Evolutionary conservation across 2,797 vertebrate species (phyloP).

Genomic region (Todus mexicanus): DNA sequence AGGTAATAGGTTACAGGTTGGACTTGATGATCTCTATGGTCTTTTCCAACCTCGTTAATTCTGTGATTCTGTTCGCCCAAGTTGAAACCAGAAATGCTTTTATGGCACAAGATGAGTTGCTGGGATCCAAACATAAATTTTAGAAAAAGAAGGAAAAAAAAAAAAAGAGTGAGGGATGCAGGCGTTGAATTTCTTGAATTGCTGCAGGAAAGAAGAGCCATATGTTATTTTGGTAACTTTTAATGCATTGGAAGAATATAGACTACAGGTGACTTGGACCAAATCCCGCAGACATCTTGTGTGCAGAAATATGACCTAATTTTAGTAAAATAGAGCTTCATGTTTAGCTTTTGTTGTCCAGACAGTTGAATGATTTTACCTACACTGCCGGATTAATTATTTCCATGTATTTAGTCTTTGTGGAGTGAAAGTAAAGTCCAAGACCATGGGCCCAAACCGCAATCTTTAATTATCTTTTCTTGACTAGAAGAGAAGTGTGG

Average conservation of each 20-base stretch:
- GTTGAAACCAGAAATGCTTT: slow-evolving; percentile 29
- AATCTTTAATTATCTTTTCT: not conserved
- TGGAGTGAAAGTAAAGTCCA: not conserved
- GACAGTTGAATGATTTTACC: not conserved
- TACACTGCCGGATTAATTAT: not conserved
- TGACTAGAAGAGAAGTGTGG: not conserved
- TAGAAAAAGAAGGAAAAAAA: not conserved
- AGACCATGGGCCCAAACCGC: not conserved
- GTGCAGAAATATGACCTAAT: not conserved
- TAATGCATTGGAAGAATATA: not conserved
- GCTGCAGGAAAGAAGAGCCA: not conserved
- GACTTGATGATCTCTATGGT: no score
- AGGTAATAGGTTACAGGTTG: no score
- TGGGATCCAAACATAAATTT: slow-evolving; percentile 20
- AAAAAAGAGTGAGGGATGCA: not conserved
- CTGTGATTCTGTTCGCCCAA: no score
- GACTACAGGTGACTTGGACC: not conserved
- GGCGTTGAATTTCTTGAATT: slow-evolving; percentile 1
- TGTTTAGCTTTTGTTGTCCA: not conserved
- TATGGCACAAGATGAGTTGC: slow-evolving; percentile 10
- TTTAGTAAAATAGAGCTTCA: not conserved
- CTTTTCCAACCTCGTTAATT: no score
- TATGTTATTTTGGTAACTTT: slow-evolving; percentile 5
- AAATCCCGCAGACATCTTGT: not conserved
- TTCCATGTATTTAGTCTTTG: not conserved